These are phyloP conservation scores for Aldrovandia affinis DNA, from an alignment of 2,797 vertebrate species.

Conservation along the genomic window DNA sequence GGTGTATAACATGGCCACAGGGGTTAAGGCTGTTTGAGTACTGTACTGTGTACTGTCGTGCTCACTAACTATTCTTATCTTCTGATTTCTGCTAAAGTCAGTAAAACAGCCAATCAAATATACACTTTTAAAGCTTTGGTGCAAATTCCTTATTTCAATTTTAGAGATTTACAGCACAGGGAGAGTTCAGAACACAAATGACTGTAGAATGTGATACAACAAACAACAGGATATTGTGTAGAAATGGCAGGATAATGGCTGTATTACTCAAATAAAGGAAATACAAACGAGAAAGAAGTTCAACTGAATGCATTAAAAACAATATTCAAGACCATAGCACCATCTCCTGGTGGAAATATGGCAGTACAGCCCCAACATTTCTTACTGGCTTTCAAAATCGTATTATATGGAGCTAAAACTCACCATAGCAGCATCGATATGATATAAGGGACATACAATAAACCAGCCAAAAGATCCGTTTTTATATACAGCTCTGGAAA, in stretches of 20 bases:
- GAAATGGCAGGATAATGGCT: not conserved
- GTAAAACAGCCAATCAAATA: not conserved
- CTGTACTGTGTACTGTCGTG: too few species aligned
- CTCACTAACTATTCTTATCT: too few species aligned
- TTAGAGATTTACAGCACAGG: not conserved
- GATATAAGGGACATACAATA: too few species aligned
- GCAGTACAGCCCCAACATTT: not conserved
- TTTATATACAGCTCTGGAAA: too few species aligned
- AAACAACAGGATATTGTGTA: not conserved
- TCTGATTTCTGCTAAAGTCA: too few species aligned
- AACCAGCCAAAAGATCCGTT: too few species aligned
- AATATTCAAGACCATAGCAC: not conserved
- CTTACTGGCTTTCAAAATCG: too few species aligned
- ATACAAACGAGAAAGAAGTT: not conserved
- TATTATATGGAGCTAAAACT: too few species aligned
- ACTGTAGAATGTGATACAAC: not conserved
- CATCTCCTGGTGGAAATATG: conserved; percentile 12
- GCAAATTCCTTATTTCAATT: not conserved
- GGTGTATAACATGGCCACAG: too few species aligned
- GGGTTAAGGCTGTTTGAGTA: not conserved
- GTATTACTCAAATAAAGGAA: not conserved
- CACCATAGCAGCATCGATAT: too few species aligned
- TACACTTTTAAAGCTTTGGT: too few species aligned
- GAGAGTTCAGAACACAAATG: not conserved
- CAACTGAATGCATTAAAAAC: not conserved